A percentile compares a stretch with the other conserved stretches of the same genome.
Evolutionary conservation across 2,797 vertebrate genomes (phyloP).

Genomic region (Parauchenoglanis punctatus): DNA sequence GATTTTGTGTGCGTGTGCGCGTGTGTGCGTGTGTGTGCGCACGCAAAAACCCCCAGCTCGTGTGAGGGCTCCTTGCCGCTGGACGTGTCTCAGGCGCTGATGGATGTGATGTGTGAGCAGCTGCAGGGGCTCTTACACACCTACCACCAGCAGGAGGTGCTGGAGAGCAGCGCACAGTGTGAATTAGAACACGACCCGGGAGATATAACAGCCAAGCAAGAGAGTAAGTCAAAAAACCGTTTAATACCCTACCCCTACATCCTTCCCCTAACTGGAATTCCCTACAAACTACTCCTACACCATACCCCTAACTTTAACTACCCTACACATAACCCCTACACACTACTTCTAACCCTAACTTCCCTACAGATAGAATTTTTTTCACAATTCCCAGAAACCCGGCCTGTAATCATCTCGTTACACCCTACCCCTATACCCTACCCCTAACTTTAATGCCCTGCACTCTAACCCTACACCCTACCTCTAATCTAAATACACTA

Average conservation of each 20-base stretch:
- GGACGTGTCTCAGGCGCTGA: constrained; percentile 76
- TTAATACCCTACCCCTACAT: background rate
- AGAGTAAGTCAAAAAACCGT: constrained; percentile 61
- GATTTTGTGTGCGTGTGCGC: constrained; percentile 2
- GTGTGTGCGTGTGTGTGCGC: background rate
- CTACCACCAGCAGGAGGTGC: constrained; percentile 73
- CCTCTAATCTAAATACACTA: background rate
- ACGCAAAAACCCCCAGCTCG: constrained; percentile 62
- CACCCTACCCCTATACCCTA: background rate
- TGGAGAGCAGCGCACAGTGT: constrained; percentile 63
- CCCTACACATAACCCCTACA: background rate
- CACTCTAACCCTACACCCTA: background rate
- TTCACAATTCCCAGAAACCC: too few species aligned
- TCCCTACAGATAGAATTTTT: background rate
- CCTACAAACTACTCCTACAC: background rate
- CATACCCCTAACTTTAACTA: background rate
- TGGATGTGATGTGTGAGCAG: constrained; percentile 83
- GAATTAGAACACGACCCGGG: constrained; percentile 54
- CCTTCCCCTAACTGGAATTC: background rate
- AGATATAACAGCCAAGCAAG: constrained; percentile 58
- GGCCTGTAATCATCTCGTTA: background rate
- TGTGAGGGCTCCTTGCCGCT: constrained; percentile 76
- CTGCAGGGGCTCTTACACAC: constrained; percentile 73
- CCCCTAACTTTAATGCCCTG: background rate
- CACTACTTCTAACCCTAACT: background rate